These are phyloP conservation scores for Microctenopoma steveboyesi DNA, from an alignment of 2,797 vertebrate genomes.

Conservation along the genomic window DNA sequence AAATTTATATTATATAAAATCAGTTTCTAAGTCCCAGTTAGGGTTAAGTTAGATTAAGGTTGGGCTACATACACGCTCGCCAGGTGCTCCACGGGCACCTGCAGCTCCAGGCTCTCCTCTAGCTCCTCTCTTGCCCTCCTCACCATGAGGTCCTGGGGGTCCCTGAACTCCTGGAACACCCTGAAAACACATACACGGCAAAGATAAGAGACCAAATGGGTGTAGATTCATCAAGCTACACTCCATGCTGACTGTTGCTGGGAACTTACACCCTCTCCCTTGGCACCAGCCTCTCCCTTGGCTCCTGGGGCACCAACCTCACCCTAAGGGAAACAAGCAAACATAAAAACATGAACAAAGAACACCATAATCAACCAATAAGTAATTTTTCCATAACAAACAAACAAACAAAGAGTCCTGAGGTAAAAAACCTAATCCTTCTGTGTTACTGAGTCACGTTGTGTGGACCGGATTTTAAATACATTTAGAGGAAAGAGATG, in stretches of 20 bases:
- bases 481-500: neutral
- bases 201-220: neutral
- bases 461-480: neutral
- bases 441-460: too few species aligned
- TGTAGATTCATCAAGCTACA: too few species aligned
- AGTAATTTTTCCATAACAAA: neutral
- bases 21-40: neutral
- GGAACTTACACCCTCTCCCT: slow-evolving; percentile 91
- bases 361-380: neutral
- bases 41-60: neutral
- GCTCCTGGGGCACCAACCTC: slow-evolving; percentile 90
- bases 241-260: neutral
- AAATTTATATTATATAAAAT: too few species aligned
- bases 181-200: slow-evolving; percentile 66
- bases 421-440: neutral
- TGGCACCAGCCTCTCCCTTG: slow-evolving; percentile 93
- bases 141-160: slow-evolving; percentile 90
- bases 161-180: slow-evolving; percentile 90
- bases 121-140: slow-evolving; percentile 97
- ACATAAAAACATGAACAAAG: slow-evolving; percentile 24
- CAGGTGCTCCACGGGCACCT: slow-evolving; percentile 89
- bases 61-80: slow-evolving; percentile 89
- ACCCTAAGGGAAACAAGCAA: slow-evolving; percentile 82
- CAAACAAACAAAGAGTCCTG: neutral
- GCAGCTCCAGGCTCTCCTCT: slow-evolving; percentile 91